Conservation (phyloP, 2,797 vertebrate species). For the Acrossocheilus wenchowensis region DNA sequence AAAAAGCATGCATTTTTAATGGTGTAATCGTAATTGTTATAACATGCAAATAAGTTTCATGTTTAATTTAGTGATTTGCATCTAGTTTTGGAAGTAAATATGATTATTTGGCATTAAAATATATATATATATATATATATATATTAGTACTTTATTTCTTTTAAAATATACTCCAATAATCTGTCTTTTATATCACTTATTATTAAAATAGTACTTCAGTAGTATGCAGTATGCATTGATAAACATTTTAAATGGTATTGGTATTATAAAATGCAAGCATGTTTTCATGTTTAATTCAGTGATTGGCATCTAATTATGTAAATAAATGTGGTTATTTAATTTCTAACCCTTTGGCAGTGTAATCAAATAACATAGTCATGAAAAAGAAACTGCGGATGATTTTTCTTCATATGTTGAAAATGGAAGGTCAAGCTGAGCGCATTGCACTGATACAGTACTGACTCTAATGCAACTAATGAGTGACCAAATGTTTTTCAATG, state of each 20-base stretch:
- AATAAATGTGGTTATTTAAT: neutral
- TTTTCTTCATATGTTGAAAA: neutral
- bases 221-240: neutral
- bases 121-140: too few relatives aligned
- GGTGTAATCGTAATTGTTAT: neutral
- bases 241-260: neutral
- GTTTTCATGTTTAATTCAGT: neutral
- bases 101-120: neutral
- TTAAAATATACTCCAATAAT: too few relatives aligned
- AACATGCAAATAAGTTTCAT: neutral
- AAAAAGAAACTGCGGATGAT: neutral
- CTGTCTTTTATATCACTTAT: too few relatives aligned
- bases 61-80: neutral
- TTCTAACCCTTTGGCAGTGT: neutral
- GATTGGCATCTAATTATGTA: neutral
- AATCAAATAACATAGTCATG: neutral
- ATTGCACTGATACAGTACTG: conserved; percentile 1
- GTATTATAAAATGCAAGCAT: neutral
- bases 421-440: neutral
- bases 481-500: conserved; percentile 16
- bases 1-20: neutral
- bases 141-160: too few relatives aligned
- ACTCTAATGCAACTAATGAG: conserved; percentile 52
- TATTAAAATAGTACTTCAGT: neutral
- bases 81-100: neutral